Evolutionary conservation across 2,113 vertebrate species (phyloP).

Genomic region (Bagarius yarrelli): DNA sequence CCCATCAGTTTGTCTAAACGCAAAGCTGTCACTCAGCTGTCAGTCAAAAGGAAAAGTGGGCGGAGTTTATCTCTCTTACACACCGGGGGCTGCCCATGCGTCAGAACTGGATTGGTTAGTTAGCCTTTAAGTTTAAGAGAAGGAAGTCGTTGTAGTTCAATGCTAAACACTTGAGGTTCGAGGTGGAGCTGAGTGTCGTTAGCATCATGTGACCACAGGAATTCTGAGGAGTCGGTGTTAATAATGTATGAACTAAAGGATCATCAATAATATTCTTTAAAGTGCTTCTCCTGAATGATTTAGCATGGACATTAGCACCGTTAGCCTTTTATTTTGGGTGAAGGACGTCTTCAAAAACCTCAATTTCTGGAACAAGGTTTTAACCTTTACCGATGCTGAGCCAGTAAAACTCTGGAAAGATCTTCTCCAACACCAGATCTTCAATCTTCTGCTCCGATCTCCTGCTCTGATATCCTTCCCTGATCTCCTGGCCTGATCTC

Average conservation of each 20-base stretch:
- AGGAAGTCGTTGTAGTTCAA: too few species aligned
- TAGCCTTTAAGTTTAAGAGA: too few species aligned
- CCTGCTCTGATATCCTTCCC: background rate
- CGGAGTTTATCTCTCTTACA: too few species aligned
- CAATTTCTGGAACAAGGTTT: background rate
- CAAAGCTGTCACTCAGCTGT: too few species aligned
- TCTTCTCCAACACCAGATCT: background rate
- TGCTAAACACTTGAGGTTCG: too few species aligned
- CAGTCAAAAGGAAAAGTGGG: too few species aligned
- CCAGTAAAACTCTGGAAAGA: background rate
- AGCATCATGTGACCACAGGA: background rate
- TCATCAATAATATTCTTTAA: background rate
- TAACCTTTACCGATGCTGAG: background rate
- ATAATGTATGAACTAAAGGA: background rate
- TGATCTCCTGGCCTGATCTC: background rate
- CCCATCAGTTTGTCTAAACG: too few species aligned
- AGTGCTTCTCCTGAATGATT: slow-evolving; percentile 14
- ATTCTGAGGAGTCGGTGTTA: background rate
- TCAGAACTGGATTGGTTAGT: too few species aligned
- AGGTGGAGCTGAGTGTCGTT: background rate
- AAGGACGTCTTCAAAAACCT: background rate
- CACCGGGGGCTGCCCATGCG: too few species aligned
- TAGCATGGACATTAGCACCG: background rate
- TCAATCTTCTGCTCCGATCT: background rate
- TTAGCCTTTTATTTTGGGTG: background rate